A percentile compares a stretch with the other conserved stretches of the same genome.
Conservation (phyloP, 2,113 vertebrate genomes). For the Penelope pileata region DNA sequence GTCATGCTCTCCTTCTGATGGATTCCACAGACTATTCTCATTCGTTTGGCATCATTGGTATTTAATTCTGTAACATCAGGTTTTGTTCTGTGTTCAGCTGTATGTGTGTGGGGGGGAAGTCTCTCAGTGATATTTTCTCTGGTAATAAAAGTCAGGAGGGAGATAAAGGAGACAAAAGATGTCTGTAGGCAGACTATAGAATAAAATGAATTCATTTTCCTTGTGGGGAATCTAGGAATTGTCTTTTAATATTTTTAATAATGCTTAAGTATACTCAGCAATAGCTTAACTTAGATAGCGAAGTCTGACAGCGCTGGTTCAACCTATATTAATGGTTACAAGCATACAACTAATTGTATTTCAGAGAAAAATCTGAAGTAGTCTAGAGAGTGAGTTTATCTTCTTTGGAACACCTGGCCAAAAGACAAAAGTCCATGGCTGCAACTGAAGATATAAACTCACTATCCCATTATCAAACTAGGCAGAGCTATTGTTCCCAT, state of each 20-base stretch:
- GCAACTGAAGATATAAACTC: background rate
- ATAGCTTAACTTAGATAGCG: constrained; percentile 8
- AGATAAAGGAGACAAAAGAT: constrained; percentile 22
- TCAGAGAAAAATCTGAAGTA: constrained; percentile 12
- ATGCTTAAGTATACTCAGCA: constrained; percentile 22
- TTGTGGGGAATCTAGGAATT: constrained; percentile 9
- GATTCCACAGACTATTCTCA: background rate
- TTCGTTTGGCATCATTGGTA: background rate
- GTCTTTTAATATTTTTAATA: constrained; percentile 21
- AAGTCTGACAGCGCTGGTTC: background rate
- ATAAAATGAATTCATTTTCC: constrained; percentile 32
- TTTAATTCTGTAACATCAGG: constrained; percentile 8
- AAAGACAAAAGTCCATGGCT: background rate
- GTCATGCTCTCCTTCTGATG: background rate
- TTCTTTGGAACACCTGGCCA: background rate
- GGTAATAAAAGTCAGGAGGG: constrained; percentile 13
- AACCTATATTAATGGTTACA: background rate
- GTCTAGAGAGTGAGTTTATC: background rate
- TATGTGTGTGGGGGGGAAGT: background rate
- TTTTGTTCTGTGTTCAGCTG: constrained; percentile 36
- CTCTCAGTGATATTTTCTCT: constrained; percentile 19
- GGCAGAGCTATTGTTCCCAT: constrained; percentile 5
- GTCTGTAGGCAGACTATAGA: constrained; percentile 20
- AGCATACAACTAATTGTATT: constrained; percentile 3
- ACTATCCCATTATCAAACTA: background rate